Conservation (phyloP, 2,113 vertebrate species). For the Apus apus region DNA sequence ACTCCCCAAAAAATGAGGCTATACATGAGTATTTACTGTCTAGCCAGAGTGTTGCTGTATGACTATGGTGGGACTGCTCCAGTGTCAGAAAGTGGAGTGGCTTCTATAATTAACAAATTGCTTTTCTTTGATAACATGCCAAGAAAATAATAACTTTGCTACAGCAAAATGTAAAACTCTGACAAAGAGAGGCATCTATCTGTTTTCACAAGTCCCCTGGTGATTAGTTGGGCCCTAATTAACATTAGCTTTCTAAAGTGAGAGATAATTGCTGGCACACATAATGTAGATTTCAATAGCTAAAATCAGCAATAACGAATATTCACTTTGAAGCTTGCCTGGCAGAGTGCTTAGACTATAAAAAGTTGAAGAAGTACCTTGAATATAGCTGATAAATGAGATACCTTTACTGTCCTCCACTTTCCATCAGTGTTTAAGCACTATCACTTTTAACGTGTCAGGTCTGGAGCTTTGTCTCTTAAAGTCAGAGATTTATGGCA, state of each 20-base stretch:
- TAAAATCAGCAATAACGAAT: conserved; percentile 75
- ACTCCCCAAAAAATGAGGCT: background rate
- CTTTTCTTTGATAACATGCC: conserved; percentile 61
- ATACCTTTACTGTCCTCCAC: conserved; percentile 43
- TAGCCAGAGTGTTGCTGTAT: background rate
- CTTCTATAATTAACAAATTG: conserved; percentile 69
- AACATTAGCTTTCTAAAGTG: conserved; percentile 71
- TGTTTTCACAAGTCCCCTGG: conserved; percentile 61
- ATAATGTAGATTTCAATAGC: conserved; percentile 67
- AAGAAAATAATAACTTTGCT: conserved; percentile 76
- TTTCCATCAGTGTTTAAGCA: conserved; percentile 68
- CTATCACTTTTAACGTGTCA: conserved; percentile 57
- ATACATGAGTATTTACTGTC: background rate
- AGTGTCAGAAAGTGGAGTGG: conserved; percentile 11
- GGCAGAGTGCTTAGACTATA: conserved; percentile 70
- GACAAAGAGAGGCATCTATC: conserved; percentile 70
- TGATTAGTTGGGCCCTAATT: conserved; percentile 77
- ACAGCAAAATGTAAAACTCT: conserved; percentile 66
- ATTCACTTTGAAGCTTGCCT: conserved; percentile 70
- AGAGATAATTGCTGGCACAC: conserved; percentile 78
- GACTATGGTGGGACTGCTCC: background rate
- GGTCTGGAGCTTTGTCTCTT: conserved; percentile 56
- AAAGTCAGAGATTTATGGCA: conserved; percentile 77
- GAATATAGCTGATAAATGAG: conserved; percentile 69
- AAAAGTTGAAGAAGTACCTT: conserved; percentile 72